Evolutionary conservation across 1,140 invertebrate species (phyloP).

Genomic region (Colletes gigas): DNA sequence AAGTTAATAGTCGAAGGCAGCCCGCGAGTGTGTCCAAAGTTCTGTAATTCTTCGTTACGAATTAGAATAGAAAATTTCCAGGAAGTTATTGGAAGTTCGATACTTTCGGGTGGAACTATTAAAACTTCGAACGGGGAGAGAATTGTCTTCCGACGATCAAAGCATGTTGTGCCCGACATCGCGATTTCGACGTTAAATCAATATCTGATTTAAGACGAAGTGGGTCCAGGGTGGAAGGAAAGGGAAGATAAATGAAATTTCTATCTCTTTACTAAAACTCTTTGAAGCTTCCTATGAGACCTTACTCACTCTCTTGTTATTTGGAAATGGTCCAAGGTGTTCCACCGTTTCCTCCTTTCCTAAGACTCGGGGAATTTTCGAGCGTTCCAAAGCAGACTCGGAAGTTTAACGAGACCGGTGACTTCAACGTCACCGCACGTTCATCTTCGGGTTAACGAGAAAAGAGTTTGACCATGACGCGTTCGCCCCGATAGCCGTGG

Average conservation of each 20-base stretch:
- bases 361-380: conserved; percentile 31
- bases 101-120: not conserved
- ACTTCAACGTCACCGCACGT: conserved; percentile 26
- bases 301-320: not conserved
- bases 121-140: not conserved
- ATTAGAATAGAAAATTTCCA: conserved; percentile 1
- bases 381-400: conserved; percentile 37
- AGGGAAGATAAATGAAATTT: conserved; percentile 12
- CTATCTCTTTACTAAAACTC: conserved; percentile 14
- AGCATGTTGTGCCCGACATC: not conserved
- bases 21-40: not conserved
- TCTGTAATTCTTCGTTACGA: not conserved
- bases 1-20: too few relatives aligned
- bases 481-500: conserved; percentile 8
- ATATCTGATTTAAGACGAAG: not conserved
- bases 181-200: conserved; percentile 20
- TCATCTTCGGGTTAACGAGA: conserved; percentile 15
- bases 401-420: conserved; percentile 50
- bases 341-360: conserved; percentile 27
- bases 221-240: too few relatives aligned
- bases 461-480: conserved; percentile 36
- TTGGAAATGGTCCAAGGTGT: conserved; percentile 40
- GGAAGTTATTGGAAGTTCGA: not conserved
- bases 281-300: conserved; percentile 2
- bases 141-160: not conserved